A percentile compares a stretch with the other conserved stretches of the same genome.
phyloP scores from a whole-genome alignment of 2,888 invertebrate genomes.

The Cheiracanthium punctorium region DNA sequence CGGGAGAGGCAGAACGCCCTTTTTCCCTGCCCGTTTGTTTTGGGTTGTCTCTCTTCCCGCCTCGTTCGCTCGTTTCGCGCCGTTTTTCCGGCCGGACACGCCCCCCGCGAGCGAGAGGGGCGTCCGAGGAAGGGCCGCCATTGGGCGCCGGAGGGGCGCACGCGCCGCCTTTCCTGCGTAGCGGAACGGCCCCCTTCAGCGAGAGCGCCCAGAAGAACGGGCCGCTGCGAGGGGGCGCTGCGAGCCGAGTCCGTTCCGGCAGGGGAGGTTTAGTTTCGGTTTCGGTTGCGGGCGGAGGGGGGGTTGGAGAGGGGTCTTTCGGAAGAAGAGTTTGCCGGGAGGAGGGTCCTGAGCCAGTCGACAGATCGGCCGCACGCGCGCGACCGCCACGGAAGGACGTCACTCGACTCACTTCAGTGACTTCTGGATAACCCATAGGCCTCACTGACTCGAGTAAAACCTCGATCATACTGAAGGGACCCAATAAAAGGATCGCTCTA shows the following conservation, averaged over 20 bases:
- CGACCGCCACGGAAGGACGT: not conserved
- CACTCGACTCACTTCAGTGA: no score
- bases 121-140: conserved; percentile 46
- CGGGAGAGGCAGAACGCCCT: not conserved
- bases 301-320: no score
- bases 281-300: conserved; percentile 30
- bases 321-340: not conserved
- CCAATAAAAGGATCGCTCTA: no score
- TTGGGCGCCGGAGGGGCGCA: conserved; percentile 41
- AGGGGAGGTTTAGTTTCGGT: conserved; percentile 39
- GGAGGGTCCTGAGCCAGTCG: not conserved
- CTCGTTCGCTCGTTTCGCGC: conserved; percentile 54
- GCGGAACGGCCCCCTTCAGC: not conserved
- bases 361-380: not conserved
- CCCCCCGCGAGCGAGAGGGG: conserved; percentile 45
- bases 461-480: no score
- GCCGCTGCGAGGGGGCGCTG: conserved; percentile 49
- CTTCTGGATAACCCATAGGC: no score
- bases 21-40: not conserved
- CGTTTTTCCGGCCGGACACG: conserved; percentile 42
- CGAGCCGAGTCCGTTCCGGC: not conserved
- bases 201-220: not conserved
- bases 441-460: no score
- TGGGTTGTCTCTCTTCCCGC: not conserved
- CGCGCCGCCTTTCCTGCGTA: conserved; percentile 17